These are phyloP conservation scores for Drosophila neocordata DNA, from an alignment of 1,140 invertebrate genomes.

Conservation along the genomic window DNA sequence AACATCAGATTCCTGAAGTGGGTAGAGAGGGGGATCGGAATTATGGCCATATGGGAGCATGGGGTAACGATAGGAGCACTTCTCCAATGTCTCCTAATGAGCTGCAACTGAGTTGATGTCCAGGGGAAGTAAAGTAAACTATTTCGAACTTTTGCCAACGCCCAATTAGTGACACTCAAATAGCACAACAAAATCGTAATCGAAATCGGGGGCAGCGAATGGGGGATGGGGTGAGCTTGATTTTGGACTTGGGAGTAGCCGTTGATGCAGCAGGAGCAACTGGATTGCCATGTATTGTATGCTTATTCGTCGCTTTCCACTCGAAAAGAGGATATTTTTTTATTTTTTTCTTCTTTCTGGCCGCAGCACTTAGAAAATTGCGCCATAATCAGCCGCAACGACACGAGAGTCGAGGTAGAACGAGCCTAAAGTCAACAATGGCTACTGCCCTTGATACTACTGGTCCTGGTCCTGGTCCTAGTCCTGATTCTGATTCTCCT, in stretches of 20 bases:
- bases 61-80: background rate
- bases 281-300: conserved; percentile 3
- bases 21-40: background rate
- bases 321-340: conserved; percentile 9
- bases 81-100: conserved; percentile 45
- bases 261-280: background rate
- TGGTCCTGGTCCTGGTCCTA: conserved; percentile 12
- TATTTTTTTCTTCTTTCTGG: conserved; percentile 25
- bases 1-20: background rate
- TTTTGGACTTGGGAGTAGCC: too few species aligned
- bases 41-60: too few species aligned
- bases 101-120: conserved; percentile 50
- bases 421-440: conserved; percentile 68
- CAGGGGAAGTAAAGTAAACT: conserved; percentile 51
- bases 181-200: conserved; percentile 43
- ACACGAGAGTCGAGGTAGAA: background rate
- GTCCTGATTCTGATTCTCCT: background rate
- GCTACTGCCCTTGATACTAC: conserved; percentile 8
- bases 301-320: conserved; percentile 6
- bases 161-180: conserved; percentile 77
- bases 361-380: conserved; percentile 74
- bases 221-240: background rate
- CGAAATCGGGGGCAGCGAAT: background rate
- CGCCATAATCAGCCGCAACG: conserved; percentile 71
- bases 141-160: conserved; percentile 66